Evolutionary conservation across 2,113 vertebrate species (phyloP).

Genomic region (Oreotragus oreotragus): DNA sequence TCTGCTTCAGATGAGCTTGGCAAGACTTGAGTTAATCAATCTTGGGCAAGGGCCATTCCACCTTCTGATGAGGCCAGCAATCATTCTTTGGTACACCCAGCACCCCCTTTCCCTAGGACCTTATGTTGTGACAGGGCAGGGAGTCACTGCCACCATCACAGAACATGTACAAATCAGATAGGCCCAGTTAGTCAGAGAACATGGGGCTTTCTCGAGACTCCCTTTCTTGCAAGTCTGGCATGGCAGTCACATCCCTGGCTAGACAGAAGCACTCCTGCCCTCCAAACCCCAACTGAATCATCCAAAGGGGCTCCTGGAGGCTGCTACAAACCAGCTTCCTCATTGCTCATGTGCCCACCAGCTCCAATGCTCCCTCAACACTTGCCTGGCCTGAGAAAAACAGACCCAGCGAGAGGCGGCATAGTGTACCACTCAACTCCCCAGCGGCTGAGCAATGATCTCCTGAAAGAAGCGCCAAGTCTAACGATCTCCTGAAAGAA

Average conservation of each 20-base stretch:
- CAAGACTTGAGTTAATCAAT: not conserved
- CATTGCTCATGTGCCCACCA: not conserved
- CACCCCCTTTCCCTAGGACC: not conserved
- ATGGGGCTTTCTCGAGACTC: not conserved
- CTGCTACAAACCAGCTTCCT: not conserved
- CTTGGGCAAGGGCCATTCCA: not conserved
- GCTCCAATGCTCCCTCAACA: not conserved
- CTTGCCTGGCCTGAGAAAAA: not conserved
- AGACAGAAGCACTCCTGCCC: not conserved
- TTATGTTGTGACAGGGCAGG: not conserved
- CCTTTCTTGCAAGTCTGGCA: not conserved
- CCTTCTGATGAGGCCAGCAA: not conserved
- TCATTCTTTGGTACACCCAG: not conserved
- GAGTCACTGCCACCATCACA: rapidly evolving
- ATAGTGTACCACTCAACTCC: not conserved
- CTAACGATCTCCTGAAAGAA: not conserved
- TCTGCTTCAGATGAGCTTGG: not conserved
- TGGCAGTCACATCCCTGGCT: not conserved
- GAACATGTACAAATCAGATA: rapidly evolving
- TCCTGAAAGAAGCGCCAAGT: not conserved
- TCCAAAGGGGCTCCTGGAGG: not conserved
- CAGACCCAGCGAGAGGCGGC: not conserved
- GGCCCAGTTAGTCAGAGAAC: not conserved
- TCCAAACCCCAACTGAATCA: not conserved
- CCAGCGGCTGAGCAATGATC: not conserved